Evolutionary conservation across 2,888 invertebrate genomes (phyloP).

Genomic region (Lasioglossum malachurum): DNA sequence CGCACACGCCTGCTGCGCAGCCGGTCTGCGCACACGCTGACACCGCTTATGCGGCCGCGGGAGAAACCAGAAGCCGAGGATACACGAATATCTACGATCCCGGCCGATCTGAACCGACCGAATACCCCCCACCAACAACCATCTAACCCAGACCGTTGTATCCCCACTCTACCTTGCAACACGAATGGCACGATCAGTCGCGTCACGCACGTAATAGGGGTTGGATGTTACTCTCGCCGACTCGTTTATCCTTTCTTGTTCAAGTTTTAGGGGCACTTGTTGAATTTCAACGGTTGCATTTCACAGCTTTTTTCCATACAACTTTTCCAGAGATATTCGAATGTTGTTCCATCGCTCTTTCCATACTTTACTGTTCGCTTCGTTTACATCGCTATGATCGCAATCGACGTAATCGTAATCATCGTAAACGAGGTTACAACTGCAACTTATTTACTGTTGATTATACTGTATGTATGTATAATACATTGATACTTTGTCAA

Average conservation of each 20-base stretch:
- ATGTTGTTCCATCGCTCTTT: constrained; percentile 13
- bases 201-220: constrained; percentile 75
- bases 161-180: constrained; percentile 44
- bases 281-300: constrained; percentile 82
- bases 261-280: constrained; percentile 78
- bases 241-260: constrained; percentile 62
- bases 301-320: constrained; percentile 58
- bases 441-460: background rate
- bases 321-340: constrained; percentile 51
- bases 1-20: constrained; percentile 94
- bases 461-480: background rate
- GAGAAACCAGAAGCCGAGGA: constrained; percentile 85
- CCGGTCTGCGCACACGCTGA: constrained; percentile 92
- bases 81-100: constrained; percentile 71
- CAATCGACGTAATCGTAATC: too few relatives aligned
- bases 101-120: constrained; percentile 46
- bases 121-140: constrained; percentile 20
- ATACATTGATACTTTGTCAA: background rate
- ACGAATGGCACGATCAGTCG: constrained; percentile 70
- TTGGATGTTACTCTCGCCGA: constrained; percentile 61
- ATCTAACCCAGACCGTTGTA: constrained; percentile 1
- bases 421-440: background rate
- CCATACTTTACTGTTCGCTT: background rate
- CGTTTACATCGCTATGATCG: background rate
- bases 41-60: constrained; percentile 86